Conservation (phyloP, 2,113 vertebrate genomes). For the Hemicordylus capensis region DNA sequence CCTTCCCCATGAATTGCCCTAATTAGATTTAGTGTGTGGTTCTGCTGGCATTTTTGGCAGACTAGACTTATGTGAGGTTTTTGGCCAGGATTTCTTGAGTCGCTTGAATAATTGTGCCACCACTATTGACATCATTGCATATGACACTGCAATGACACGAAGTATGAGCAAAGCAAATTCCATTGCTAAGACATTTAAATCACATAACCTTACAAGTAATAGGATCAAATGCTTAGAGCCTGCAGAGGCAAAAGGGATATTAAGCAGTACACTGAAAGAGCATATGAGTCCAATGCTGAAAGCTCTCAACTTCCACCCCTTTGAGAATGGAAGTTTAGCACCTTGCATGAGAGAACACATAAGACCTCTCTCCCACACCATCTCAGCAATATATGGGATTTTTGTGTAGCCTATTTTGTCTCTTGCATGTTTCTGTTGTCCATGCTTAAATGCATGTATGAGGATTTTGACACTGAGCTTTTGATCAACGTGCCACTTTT, state of each 20-base stretch:
- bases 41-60: slow-evolving; percentile 47
- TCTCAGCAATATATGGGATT: not conserved
- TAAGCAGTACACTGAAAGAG: not conserved
- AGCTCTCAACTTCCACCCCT: fast-evolving
- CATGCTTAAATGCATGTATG: not conserved
- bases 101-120: slow-evolving; percentile 25
- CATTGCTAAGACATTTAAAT: not conserved
- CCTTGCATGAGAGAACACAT: fast-evolving
- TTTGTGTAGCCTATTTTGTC: not conserved
- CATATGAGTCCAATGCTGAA: not conserved
- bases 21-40: slow-evolving; percentile 47
- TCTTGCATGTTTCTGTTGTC: not conserved
- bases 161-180: slow-evolving; percentile 10
- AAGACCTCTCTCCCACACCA: not conserved
- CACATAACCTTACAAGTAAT: not conserved
- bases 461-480: not conserved
- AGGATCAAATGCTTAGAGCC: not conserved
- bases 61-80: slow-evolving; percentile 19
- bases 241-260: not conserved
- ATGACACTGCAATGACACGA: slow-evolving; percentile 10
- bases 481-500: too few relatives aligned
- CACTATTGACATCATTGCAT: slow-evolving; percentile 11
- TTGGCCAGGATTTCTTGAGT: slow-evolving; percentile 14
- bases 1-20: slow-evolving; percentile 30
- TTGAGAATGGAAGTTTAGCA: slow-evolving; percentile 19